Conservation (phyloP, 2,797 vertebrate species). For the Lerista edwardsae region DNA sequence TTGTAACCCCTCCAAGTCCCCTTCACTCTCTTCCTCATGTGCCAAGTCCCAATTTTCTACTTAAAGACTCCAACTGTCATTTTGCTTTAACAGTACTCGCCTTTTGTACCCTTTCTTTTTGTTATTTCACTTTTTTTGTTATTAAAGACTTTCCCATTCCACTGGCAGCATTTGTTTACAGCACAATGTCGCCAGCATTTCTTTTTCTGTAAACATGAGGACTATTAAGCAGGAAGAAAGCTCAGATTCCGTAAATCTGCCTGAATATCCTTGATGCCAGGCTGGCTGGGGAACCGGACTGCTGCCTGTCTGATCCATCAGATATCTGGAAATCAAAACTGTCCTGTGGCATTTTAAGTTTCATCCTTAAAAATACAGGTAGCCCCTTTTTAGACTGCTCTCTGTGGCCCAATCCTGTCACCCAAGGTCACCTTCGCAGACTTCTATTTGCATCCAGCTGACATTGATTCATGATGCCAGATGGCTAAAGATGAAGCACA, state of each 20-base stretch:
- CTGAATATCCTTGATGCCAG: not conserved
- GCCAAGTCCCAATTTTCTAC: not conserved
- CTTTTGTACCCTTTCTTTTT: not conserved
- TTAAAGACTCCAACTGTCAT: not conserved
- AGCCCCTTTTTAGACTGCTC: slow-evolving; percentile 47
- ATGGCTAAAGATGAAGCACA: slow-evolving; percentile 84
- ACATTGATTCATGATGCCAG: slow-evolving; percentile 86
- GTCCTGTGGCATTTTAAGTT: not conserved
- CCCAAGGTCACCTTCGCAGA: slow-evolving; percentile 81
- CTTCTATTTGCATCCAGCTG: slow-evolving; percentile 80
- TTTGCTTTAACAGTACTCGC: not conserved
- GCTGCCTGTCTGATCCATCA: not conserved
- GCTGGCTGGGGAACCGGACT: fast-evolving
- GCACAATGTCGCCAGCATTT: not conserved
- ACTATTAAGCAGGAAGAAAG: not conserved
- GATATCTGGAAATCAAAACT: slow-evolving; percentile 20
- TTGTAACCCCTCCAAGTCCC: not conserved
- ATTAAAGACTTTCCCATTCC: not conserved
- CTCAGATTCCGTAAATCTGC: not conserved
- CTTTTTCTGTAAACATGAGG: not conserved
- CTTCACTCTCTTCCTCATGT: not conserved
- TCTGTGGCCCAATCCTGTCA: slow-evolving; percentile 50
- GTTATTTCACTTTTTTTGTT: not conserved
- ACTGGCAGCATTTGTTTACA: not conserved
- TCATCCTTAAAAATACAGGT: slow-evolving; percentile 53